Evolutionary conservation across 2,113 vertebrate genomes (phyloP), one percentile per base, ranked within the genome.

Genomic region (Dendrocopos noguchii): DNA sequence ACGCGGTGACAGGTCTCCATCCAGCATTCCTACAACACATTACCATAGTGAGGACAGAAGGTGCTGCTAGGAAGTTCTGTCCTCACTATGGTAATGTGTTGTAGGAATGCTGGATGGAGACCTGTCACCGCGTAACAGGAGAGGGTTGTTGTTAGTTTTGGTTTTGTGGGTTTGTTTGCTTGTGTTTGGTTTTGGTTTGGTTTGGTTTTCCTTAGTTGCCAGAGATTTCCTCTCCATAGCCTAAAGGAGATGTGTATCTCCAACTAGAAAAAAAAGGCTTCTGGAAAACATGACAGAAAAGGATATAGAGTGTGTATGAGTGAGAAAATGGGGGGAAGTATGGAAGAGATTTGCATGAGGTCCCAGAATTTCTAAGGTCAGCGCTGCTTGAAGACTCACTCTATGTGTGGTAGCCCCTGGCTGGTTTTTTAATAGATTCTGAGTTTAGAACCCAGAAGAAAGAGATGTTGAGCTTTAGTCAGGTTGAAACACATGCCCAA

Each of bases 391-490:
- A 34, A 66, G 75, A 65, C 81, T 90, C 70, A 5, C 56, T 20
- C 84, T 39, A 81, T 18, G 10, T 89, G 75, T 80, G 72, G 36
- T 44, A 95, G 84, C 22, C 81, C 56, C 80, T 44, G 53, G 46
- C 33, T 95, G 27, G 5, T 70, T 80, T 46, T 66, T 66, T 18
- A 13, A 56, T 15, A 67, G n/a, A 50, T 78, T 88, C 81, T 84
- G 42, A 28, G 66, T 72, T 82, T 60, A 67, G 29, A 73, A 78
- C 24, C 34, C 89, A 87, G 67, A 94, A 95, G 63, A 95, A 96
- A 85, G 76, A 90, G 36, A 12, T 80, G 82, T 44, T 90, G 79
- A 63, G 57, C 53, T 96, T 92, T 96, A 94, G 95, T 93, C 61
- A 61, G 19, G 50, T 94, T 94, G 71, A 95, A 59, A 53, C 88